Percentiles rank a stretch among this genome's conserved stretches.
These are phyloP conservation scores for Sialis lutaria DNA, from an alignment of 2,888 invertebrate genomes.

Conservation along the genomic window DNA sequence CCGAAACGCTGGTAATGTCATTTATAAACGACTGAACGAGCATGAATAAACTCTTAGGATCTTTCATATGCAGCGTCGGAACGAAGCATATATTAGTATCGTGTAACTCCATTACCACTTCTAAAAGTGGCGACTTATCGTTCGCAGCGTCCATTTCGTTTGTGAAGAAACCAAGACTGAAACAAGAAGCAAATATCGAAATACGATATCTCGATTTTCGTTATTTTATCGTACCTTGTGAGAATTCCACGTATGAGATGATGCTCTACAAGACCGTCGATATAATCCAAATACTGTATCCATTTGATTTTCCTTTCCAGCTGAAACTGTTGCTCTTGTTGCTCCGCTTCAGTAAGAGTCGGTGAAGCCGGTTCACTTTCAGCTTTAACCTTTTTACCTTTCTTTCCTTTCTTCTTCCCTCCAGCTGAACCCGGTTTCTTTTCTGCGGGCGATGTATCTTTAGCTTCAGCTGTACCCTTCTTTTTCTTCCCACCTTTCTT, in stretches of 20 bases:
- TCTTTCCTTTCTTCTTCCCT: constrained; percentile 22
- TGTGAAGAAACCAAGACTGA: constrained; percentile 38
- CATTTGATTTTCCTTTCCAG: constrained; percentile 23
- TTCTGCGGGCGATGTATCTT: constrained; percentile 4
- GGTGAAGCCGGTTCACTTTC: constrained; percentile 9
- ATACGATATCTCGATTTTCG: no score
- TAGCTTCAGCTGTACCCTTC: constrained; percentile 9
- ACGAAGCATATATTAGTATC: constrained; percentile 55
- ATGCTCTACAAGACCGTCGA: constrained; percentile 40
- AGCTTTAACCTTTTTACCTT: constrained; percentile 17
- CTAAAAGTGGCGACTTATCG: constrained; percentile 52
- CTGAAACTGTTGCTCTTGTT: constrained; percentile 10
- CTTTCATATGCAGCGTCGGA: constrained; percentile 52
- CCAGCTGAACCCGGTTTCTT: constrained; percentile 20
- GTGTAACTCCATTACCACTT: constrained; percentile 54
- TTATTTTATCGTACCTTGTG: constrained; percentile 27
- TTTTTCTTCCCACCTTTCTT: constrained; percentile 7
- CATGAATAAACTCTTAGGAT: constrained; percentile 45
- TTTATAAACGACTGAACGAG: constrained; percentile 52
- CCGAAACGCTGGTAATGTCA: constrained; percentile 60
- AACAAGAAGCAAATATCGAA: constrained; percentile 24
- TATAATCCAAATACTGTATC: constrained; percentile 42
- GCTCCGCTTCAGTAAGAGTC: constrained; percentile 11
- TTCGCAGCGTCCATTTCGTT: constrained; percentile 38
- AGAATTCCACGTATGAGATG: constrained; percentile 2